Evolutionary conservation across 2,113 vertebrate genomes (phyloP).

Genomic region (Xiphorhynchus elegans): DNA sequence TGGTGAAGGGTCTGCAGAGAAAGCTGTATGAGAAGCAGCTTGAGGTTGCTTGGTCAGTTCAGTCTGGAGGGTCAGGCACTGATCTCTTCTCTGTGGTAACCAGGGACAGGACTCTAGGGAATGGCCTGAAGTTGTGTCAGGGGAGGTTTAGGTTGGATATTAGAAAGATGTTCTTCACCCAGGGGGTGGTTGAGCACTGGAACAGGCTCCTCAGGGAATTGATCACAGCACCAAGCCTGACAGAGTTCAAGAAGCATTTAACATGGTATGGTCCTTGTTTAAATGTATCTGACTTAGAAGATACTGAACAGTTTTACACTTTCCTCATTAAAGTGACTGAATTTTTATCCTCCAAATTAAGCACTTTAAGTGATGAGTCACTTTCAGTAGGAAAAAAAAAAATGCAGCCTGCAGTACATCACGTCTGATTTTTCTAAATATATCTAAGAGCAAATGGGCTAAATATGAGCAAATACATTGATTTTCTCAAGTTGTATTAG

Average conservation of each 20-base stretch:
- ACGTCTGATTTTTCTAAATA: not conserved
- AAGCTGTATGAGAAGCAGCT: fast-evolving
- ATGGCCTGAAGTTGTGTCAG: not conserved
- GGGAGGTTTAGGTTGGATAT: not conserved
- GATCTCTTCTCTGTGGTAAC: not conserved
- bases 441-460: not conserved
- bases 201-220: not conserved
- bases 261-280: not conserved
- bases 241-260: not conserved
- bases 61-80: not conserved
- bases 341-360: not conserved
- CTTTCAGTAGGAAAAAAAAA: not conserved
- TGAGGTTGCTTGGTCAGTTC: not conserved
- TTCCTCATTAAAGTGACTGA: not conserved
- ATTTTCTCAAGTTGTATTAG: not conserved
- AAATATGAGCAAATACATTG: not conserved
- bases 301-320: not conserved
- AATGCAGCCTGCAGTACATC: not conserved
- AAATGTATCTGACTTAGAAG: not conserved
- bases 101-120: fast-evolving
- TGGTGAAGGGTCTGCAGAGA: not conserved
- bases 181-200: fast-evolving
- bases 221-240: not conserved
- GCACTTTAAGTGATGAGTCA: not conserved
- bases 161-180: not conserved